A percentile compares a stretch with the other conserved stretches of the same genome.
These are phyloP conservation scores for Lampris incognitus DNA, from an alignment of 2,113 vertebrate species.

Conservation along the genomic window DNA sequence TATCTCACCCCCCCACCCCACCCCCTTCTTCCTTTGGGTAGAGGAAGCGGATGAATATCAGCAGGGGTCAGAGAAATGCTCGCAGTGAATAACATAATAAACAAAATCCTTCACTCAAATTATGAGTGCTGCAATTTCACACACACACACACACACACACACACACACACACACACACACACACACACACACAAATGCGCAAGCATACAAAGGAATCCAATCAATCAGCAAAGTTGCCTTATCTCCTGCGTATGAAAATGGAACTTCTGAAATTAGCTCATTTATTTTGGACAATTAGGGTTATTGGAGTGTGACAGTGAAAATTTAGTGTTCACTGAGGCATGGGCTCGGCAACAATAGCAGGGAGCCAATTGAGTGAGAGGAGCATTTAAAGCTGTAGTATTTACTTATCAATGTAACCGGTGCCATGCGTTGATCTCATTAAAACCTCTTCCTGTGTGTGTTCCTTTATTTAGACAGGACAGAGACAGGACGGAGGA, in stretches of 20 bases:
- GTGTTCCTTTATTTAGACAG: slow-evolving; percentile 67
- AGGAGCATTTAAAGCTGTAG: slow-evolving; percentile 93
- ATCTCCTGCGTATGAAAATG: slow-evolving; percentile 93
- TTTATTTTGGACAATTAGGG: slow-evolving; percentile 99
- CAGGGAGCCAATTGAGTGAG: slow-evolving; percentile 86
- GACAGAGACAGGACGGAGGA: slow-evolving; percentile 35
- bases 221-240: slow-evolving; percentile 92
- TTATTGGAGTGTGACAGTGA: slow-evolving; percentile 99
- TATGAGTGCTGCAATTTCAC: slow-evolving; percentile 73
- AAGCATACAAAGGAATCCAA: slow-evolving; percentile 86
- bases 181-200: slow-evolving; percentile 21
- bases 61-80: slow-evolving; percentile 77
- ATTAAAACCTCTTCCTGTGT: slow-evolving; percentile 86
- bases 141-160: slow-evolving; percentile 57
- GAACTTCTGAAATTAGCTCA: slow-evolving; percentile 99
- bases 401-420: slow-evolving; percentile 97
- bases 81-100: slow-evolving; percentile 78
- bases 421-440: slow-evolving; percentile 90
- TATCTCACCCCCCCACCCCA: slow-evolving; percentile 12
- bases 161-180: slow-evolving; percentile 26
- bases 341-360: slow-evolving; percentile 88
- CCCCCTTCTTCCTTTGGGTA: slow-evolving; percentile 49
- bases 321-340: slow-evolving; percentile 91
- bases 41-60: slow-evolving; percentile 75
- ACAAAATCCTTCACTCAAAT: slow-evolving; percentile 81